phyloP scores from a whole-genome alignment of 2,797 vertebrate species.

The Sternarchorhynchus goeldii region DNA sequence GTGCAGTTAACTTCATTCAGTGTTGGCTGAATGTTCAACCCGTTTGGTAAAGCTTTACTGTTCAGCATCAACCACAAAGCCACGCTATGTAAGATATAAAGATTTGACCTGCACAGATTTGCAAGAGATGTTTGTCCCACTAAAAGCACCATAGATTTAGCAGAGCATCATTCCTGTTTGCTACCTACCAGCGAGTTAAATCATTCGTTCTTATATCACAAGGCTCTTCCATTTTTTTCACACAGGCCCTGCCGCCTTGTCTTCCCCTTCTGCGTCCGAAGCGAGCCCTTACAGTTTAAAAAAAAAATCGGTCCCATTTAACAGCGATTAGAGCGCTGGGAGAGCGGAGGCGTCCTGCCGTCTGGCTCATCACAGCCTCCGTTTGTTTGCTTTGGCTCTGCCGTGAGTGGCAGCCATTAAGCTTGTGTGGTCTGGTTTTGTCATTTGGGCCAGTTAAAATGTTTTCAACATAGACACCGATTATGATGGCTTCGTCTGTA shows the following conservation, averaged over 20 bases:
- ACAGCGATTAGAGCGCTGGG: neutral
- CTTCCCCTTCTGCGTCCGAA: neutral
- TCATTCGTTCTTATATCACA: neutral
- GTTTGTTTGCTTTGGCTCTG: conserved; percentile 18
- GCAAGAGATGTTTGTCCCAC: neutral
- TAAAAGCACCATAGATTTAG: neutral
- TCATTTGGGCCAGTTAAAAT: neutral
- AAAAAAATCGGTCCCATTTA: conserved; percentile 21
- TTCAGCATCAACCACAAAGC: neutral
- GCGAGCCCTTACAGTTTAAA: neutral
- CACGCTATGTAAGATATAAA: neutral
- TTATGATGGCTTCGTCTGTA: neutral
- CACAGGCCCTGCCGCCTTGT: neutral
- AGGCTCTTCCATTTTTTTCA: neutral
- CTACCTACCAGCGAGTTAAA: neutral
- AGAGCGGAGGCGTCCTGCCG: neutral
- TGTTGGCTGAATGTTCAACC: no score
- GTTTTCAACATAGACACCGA: neutral
- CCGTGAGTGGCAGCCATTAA: neutral
- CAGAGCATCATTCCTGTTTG: neutral
- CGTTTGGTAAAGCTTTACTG: neutral
- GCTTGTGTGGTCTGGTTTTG: neutral
- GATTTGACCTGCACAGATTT: neutral
- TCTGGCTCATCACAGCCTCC: neutral
- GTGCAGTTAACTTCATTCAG: no score